These are phyloP conservation scores for Vulpes vulpes DNA, from an alignment of 2,113 vertebrate genomes.

Conservation along the genomic window DNA sequence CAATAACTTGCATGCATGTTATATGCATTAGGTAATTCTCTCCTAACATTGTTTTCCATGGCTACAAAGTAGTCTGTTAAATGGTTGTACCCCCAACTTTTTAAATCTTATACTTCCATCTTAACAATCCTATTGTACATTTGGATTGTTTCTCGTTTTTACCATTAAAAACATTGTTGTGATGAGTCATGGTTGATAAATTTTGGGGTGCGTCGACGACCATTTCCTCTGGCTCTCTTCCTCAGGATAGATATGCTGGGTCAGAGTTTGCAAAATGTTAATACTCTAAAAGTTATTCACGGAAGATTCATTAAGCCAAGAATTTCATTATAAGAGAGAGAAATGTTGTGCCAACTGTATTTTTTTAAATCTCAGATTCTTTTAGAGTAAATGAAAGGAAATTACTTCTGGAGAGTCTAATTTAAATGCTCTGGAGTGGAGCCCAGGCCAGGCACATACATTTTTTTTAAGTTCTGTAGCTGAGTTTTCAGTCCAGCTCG, in stretches of 20 bases:
- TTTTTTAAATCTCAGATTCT: constrained; percentile 44
- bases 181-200: background rate
- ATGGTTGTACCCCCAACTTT: background rate
- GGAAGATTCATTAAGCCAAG: constrained; percentile 28
- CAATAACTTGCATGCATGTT: background rate
- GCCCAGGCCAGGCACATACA: background rate
- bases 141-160: constrained; percentile 16
- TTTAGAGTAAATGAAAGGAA: constrained; percentile 67
- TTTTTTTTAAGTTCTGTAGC: background rate
- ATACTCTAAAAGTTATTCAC: background rate
- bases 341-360: constrained; percentile 37
- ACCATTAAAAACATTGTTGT: background rate
- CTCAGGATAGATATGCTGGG: background rate
- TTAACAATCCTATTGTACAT: background rate
- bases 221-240: background rate
- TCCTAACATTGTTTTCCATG: constrained; percentile 22
- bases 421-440: background rate
- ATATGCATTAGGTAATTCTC: constrained; percentile 1
- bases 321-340: constrained; percentile 30
- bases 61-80: constrained; percentile 7
- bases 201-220: background rate
- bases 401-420: constrained; percentile 52
- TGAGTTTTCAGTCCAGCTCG: background rate
- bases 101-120: background rate
- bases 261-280: constrained; percentile 48